Evolutionary conservation across 2,113 vertebrate genomes (phyloP).

Genomic region (Anguilla rostrata): DNA sequence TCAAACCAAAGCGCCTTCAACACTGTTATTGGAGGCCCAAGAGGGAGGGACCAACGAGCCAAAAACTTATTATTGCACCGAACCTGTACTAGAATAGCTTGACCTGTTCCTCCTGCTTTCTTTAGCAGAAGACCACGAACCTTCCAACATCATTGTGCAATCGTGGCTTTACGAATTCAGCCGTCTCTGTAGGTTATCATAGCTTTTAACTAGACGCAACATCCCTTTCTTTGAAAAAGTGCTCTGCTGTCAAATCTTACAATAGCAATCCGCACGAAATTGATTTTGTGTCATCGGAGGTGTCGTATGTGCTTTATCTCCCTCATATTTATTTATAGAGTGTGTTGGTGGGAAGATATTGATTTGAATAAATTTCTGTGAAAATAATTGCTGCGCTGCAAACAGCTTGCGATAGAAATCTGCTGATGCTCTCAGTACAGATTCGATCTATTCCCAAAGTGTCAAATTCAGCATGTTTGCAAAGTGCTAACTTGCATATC

Average conservation of each 20-base stretch:
- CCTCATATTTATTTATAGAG: not conserved
- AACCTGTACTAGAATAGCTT: not conserved
- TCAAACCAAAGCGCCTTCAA: not conserved
- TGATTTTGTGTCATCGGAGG: not conserved
- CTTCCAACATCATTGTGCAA: not conserved
- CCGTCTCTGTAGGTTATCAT: not conserved
- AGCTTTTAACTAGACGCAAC: not conserved
- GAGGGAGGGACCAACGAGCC: not conserved
- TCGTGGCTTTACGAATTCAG: not conserved
- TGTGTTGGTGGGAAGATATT: not conserved
- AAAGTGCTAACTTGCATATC: slow-evolving; percentile 51
- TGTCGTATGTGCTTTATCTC: not conserved
- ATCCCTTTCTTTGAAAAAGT: not conserved
- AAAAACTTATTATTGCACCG: not conserved
- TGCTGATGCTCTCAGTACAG: slow-evolving; percentile 59
- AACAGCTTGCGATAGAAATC: slow-evolving; percentile 68
- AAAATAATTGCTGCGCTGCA: slow-evolving; percentile 13
- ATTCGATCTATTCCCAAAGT: slow-evolving; percentile 56
- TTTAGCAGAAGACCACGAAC: not conserved
- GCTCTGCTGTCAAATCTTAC: not conserved
- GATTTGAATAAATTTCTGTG: slow-evolving; percentile 4
- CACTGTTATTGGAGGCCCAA: not conserved
- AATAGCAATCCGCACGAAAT: not conserved
- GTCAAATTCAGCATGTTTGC: slow-evolving; percentile 67
- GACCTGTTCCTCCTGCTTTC: not conserved